phyloP scores from a whole-genome alignment of 2,888 invertebrate species.

The Aquatica leii region DNA sequence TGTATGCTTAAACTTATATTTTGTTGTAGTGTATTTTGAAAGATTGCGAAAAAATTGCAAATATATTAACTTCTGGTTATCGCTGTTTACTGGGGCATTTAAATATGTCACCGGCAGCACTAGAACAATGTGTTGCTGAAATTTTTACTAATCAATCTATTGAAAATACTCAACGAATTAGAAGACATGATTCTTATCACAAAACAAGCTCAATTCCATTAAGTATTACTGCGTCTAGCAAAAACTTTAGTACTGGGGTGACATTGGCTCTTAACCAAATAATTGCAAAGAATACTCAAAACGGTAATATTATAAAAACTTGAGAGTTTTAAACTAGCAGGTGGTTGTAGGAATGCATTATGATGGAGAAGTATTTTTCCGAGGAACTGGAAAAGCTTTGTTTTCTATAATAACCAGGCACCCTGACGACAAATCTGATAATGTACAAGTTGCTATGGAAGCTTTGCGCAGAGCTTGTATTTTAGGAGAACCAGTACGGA shows the following conservation, averaged over 20 bases:
- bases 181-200: slow-evolving; percentile 52
- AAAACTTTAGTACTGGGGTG: slow-evolving; percentile 57
- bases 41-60: slow-evolving; percentile 40
- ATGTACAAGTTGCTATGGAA: slow-evolving; percentile 72
- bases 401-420: slow-evolving; percentile 70
- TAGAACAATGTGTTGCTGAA: slow-evolving; percentile 57
- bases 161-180: slow-evolving; percentile 54
- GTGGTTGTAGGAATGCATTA: slow-evolving; percentile 58
- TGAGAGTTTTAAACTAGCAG: background rate
- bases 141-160: slow-evolving; percentile 56
- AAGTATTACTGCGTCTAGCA: slow-evolving; percentile 50
- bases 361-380: slow-evolving; percentile 74
- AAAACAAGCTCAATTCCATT: slow-evolving; percentile 54
- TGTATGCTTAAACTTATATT: background rate
- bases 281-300: slow-evolving; percentile 54
- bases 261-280: slow-evolving; percentile 56
- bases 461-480: slow-evolving; percentile 70
- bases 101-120: slow-evolving; percentile 60
- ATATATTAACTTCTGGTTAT: slow-evolving; percentile 47
- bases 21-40: slow-evolving; percentile 32
- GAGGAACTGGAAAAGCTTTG: slow-evolving; percentile 73
- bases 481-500: slow-evolving; percentile 70
- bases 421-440: slow-evolving; percentile 66
- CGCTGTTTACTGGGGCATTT: slow-evolving; percentile 62
- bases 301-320: slow-evolving; percentile 45